Percentiles rank a stretch among this genome's conserved stretches.
phyloP scores from a whole-genome alignment of 2,113 vertebrate genomes.

The Lathamus discolor region DNA sequence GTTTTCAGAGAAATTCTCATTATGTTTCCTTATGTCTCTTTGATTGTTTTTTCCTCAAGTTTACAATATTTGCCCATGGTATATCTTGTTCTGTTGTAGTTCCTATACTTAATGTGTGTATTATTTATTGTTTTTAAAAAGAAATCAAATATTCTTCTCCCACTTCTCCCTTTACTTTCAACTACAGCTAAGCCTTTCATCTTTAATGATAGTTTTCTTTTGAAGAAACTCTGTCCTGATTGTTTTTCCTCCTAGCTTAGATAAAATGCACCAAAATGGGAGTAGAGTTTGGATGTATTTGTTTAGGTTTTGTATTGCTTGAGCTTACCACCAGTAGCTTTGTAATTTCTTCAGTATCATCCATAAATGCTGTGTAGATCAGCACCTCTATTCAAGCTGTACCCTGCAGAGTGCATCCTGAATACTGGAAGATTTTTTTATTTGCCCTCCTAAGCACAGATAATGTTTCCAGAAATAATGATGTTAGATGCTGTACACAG shows the following conservation, averaged over 20 bases:
- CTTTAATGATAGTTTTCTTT: constrained; percentile 8
- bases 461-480: constrained; percentile 38
- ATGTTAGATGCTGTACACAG: constrained; percentile 21
- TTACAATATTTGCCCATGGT: background rate
- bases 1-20: background rate
- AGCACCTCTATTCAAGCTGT: background rate
- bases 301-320: constrained; percentile 20
- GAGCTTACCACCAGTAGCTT: background rate
- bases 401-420: constrained; percentile 15
- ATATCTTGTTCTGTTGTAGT: background rate
- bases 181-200: constrained; percentile 4
- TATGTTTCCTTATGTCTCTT: background rate
- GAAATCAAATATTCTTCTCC: background rate
- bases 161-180: background rate
- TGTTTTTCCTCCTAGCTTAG: constrained; percentile 11
- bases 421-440: background rate
- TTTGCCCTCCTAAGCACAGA: background rate
- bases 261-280: background rate
- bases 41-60: background rate
- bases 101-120: background rate
- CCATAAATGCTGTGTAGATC: background rate
- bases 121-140: constrained; percentile 3
- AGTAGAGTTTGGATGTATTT: background rate
- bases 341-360: background rate
- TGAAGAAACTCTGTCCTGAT: constrained; percentile 18